Conservation (phyloP, 1,140 invertebrate genomes). For the Cherax destructor region DNA sequence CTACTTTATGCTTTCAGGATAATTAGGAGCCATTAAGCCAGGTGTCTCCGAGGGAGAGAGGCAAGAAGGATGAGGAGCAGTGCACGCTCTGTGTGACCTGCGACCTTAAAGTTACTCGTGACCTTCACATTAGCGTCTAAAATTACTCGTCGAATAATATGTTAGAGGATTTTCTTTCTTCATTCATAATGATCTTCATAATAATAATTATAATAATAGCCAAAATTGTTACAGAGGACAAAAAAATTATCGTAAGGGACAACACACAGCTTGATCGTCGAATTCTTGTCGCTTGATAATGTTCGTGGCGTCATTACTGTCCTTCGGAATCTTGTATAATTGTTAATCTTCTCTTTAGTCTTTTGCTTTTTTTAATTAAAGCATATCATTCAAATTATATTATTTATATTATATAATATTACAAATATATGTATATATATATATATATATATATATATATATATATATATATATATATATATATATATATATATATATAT, state of each 20-base stretch:
- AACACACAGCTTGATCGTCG: too few species aligned
- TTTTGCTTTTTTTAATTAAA: too few species aligned
- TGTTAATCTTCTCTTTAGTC: too few species aligned
- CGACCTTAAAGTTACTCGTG: background rate
- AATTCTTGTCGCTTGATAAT: too few species aligned
- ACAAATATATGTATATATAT: too few species aligned
- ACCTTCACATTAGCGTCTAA: background rate
- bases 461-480: background rate
- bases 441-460: background rate
- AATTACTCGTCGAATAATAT: background rate
- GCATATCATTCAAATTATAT: too few species aligned
- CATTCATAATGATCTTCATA: background rate
- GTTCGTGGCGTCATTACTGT: too few species aligned
- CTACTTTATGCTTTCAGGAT: background rate
- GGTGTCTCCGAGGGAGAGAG: background rate
- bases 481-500: background rate
- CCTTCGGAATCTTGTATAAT: too few species aligned
- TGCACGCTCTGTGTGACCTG: background rate
- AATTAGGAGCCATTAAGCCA: slow-evolving; percentile 2
- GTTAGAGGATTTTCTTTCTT: background rate
- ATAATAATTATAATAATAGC: background rate
- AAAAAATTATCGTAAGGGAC: too few species aligned
- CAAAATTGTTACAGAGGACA: too few species aligned
- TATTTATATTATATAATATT: too few species aligned
- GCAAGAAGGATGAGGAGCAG: background rate